Conservation (phyloP, 1,140 invertebrate genomes). For the Drosophila ambigua region DNA sequence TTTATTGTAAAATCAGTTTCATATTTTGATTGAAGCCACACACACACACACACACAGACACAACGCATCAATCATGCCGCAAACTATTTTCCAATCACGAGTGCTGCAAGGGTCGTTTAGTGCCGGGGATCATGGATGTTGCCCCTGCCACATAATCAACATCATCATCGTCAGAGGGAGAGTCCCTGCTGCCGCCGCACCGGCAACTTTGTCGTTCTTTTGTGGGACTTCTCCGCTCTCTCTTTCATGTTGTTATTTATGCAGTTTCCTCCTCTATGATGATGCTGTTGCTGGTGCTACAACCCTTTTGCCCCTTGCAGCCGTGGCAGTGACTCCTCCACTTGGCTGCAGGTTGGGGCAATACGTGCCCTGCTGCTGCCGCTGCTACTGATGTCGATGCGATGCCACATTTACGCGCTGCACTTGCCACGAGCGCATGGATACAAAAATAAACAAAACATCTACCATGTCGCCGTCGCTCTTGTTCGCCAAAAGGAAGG, state of each 20-base stretch:
- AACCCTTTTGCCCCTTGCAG: slow-evolving; percentile 64
- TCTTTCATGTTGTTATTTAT: slow-evolving; percentile 56
- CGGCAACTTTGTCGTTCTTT: slow-evolving; percentile 35
- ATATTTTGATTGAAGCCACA: slow-evolving; percentile 31
- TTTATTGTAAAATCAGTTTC: slow-evolving; percentile 8
- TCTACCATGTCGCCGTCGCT: no score
- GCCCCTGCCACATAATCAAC: slow-evolving; percentile 61
- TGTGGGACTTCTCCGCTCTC: background rate
- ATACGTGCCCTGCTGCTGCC: slow-evolving; percentile 48
- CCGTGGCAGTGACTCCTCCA: slow-evolving; percentile 33
- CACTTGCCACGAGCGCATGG: slow-evolving; percentile 66
- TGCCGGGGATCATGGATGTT: slow-evolving; percentile 36
- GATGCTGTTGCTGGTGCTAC: slow-evolving; percentile 18
- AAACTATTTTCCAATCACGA: slow-evolving; percentile 58
- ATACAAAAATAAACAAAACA: slow-evolving; percentile 68
- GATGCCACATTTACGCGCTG: slow-evolving; percentile 65
- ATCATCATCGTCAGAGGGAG: slow-evolving; percentile 17
- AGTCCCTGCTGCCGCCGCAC: background rate
- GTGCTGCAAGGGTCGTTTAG: slow-evolving; percentile 44
- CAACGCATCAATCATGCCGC: slow-evolving; percentile 59
- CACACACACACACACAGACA: no score
- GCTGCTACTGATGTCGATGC: slow-evolving; percentile 10
- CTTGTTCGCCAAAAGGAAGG: slow-evolving; percentile 5
- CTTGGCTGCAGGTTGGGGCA: slow-evolving; percentile 18
- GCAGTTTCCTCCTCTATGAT: slow-evolving; percentile 17